Evolutionary conservation across 1,140 invertebrate genomes (phyloP).

Genomic region (Medauroidea extradentata): DNA sequence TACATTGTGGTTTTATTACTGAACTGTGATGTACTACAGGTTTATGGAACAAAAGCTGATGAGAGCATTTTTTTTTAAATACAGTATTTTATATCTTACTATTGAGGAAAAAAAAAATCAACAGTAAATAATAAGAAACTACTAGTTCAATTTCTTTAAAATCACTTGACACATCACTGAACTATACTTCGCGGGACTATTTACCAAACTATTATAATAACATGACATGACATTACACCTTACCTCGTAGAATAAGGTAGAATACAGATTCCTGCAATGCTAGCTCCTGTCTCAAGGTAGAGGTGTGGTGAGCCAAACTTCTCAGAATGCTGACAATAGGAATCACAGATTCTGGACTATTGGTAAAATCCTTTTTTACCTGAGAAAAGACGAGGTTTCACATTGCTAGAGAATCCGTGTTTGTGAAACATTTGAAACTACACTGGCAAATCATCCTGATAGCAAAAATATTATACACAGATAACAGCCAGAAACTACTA

Average conservation of each 20-base stretch:
- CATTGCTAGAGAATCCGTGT: too few relatives aligned
- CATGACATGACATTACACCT: constrained; percentile 4
- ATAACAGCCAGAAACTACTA: too few relatives aligned
- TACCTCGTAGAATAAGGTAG: constrained; percentile 55
- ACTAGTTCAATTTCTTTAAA: not conserved
- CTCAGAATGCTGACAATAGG: constrained; percentile 57
- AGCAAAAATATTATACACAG: too few relatives aligned
- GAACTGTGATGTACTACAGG: too few relatives aligned
- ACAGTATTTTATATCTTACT: too few relatives aligned
- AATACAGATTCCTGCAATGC: constrained; percentile 48
- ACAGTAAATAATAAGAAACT: too few relatives aligned
- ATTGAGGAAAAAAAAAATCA: too few relatives aligned
- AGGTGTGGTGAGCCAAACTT: constrained; percentile 47
- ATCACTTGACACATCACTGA: not conserved
- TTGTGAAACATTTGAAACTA: too few relatives aligned
- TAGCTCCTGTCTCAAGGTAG: constrained; percentile 47
- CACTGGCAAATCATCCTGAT: too few relatives aligned
- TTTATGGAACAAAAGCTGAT: too few relatives aligned
- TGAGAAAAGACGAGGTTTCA: constrained; percentile 34
- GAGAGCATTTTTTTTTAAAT: too few relatives aligned
- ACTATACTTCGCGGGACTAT: not conserved
- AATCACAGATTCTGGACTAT: constrained; percentile 60
- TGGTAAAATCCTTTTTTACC: constrained; percentile 52
- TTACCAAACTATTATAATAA: not conserved
- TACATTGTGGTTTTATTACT: too few relatives aligned